Evolutionary conservation across 2,113 vertebrate genomes (phyloP), one percentile per base, ranked within the genome.

Genomic region (Nanger granti): DNA sequence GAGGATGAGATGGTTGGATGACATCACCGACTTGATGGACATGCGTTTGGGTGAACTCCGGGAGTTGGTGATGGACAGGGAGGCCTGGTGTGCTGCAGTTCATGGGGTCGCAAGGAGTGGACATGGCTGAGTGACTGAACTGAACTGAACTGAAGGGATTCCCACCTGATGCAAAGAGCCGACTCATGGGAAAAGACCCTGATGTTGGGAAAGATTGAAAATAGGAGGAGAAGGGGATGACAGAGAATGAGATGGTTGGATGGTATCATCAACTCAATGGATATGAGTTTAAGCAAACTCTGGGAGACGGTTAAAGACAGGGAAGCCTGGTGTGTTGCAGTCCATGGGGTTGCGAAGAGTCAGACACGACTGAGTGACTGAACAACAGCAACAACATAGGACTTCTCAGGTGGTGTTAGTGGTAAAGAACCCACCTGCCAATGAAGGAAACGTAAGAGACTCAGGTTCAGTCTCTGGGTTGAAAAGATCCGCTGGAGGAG

Each of bases 51-150:
- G 59, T 62, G 28, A 13, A 62, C 12, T 29, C 60, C 0, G 28
- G 28, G 60, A 62, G 28, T 3, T 62, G 60, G 28, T 62, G 60
- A 29, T 62, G 60, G 28, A 29, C 60, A 29, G 64, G 15, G 64
- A n/a, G 64, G 31, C 31, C 31, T n/a, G 64, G 15, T 0, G 7
- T 17, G 15, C 8, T 66, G 17, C 15, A 4, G 4, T n/a, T 18
- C 64, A 66, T n/a, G 64, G 34, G 7, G 15, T 18, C 1, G 0
- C 17, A 18, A 66, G 8, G 34, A 66, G 17, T 9, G 0, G 64
- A 66, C 34, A 66, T 0, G 17, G n/a, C 34, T 66, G 64, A 66
- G 64, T 0, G 15, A n/a, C 64, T 62, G 60, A 62, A 62, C 28
- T 62, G 60, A 62, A 62, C 12, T 62, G 60, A 62, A 62, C 28